These are phyloP conservation scores for Zaprionus kolodkinae DNA, from an alignment of 1,140 invertebrate species.

Conservation along the genomic window DNA sequence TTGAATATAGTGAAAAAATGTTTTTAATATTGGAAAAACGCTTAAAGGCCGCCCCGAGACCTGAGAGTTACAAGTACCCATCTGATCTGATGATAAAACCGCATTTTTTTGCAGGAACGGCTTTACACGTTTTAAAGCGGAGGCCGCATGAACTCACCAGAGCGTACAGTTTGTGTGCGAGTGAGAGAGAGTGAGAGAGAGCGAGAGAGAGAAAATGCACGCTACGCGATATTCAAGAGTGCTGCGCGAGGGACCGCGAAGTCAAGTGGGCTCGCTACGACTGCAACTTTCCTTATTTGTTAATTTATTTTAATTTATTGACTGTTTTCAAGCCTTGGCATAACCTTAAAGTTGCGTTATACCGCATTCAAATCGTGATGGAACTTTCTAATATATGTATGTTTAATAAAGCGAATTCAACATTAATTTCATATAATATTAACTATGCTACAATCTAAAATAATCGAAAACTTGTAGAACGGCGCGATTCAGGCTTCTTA, in stretches of 20 bases:
- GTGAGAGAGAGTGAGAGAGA: not conserved
- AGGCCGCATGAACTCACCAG: not conserved
- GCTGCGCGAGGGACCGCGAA: not conserved
- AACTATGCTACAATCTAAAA: no score
- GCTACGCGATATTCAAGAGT: slow-evolving; percentile 2
- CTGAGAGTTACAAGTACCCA: not conserved
- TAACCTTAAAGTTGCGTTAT: not conserved
- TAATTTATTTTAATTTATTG: slow-evolving; percentile 9
- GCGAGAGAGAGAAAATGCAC: not conserved
- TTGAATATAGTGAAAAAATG: not conserved
- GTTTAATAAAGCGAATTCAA: not conserved
- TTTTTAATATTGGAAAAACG: not conserved
- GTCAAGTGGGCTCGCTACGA: not conserved
- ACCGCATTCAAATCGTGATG: not conserved
- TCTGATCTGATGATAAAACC: slow-evolving; percentile 1
- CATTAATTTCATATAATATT: no score
- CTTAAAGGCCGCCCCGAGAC: not conserved
- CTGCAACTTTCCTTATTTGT: slow-evolving; percentile 5
- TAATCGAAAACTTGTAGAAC: not conserved
- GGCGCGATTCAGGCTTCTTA: not conserved
- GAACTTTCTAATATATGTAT: not conserved
- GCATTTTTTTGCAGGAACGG: not conserved
- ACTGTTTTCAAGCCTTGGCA: slow-evolving; percentile 1
- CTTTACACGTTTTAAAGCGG: slow-evolving; percentile 1
- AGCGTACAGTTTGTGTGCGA: slow-evolving; percentile 1